Percentiles rank a stretch among this genome's conserved stretches.
phyloP scores from a whole-genome alignment of 2,888 invertebrate genomes.

The Sylvicola fuscatus region DNA sequence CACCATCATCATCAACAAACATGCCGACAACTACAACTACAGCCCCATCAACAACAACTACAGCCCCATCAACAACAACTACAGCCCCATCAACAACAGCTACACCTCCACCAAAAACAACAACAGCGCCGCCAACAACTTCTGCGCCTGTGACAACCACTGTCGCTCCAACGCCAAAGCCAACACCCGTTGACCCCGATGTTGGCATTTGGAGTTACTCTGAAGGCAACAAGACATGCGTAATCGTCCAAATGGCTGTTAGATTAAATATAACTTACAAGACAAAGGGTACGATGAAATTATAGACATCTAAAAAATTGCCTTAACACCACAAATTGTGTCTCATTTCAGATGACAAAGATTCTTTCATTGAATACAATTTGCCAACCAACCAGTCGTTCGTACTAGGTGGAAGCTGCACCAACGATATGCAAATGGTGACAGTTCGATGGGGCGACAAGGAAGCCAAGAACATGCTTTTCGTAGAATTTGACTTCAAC shows the following conservation, averaged over 20 bases:
- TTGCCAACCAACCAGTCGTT: slow-evolving; percentile 25
- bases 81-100: slow-evolving; percentile 11
- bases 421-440: slow-evolving; percentile 17
- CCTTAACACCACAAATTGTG: slow-evolving; percentile 1
- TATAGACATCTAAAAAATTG: neutral
- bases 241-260: slow-evolving; percentile 42
- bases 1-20: slow-evolving; percentile 17
- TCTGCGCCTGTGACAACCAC: slow-evolving; percentile 14
- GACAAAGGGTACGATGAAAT: slow-evolving; percentile 10
- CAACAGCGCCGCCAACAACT: slow-evolving; percentile 16
- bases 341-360: slow-evolving; percentile 17
- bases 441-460: slow-evolving; percentile 22
- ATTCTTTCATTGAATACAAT: slow-evolving; percentile 17
- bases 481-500: slow-evolving; percentile 25
- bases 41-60: slow-evolving; percentile 17
- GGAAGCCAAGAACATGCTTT: slow-evolving; percentile 15
- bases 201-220: slow-evolving; percentile 29
- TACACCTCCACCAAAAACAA: slow-evolving; percentile 17
- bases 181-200: slow-evolving; percentile 11
- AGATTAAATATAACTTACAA: slow-evolving; percentile 35
- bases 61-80: slow-evolving; percentile 15
- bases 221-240: slow-evolving; percentile 34
- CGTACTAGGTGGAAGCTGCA: slow-evolving; percentile 24
- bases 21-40: slow-evolving; percentile 21
- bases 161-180: slow-evolving; percentile 15